Evolutionary conservation across 1,140 invertebrate species (phyloP).

Genomic region (Caenorhabditis remanei): DNA sequence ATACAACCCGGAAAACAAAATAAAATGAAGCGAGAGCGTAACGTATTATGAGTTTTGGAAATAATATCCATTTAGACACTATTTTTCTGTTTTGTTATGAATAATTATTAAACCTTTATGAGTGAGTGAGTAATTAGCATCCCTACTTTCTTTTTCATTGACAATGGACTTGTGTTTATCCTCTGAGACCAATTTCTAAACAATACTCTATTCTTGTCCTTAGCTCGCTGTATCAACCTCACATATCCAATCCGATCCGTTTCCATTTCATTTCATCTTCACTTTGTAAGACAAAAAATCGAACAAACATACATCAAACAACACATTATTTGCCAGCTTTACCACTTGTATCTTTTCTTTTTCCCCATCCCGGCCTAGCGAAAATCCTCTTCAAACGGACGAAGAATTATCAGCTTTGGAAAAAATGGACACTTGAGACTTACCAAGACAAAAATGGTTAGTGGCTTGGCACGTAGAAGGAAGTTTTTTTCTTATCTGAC

Average conservation of each 20-base stretch:
- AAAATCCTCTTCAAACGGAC: constrained; percentile 32
- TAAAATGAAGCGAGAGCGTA: too few relatives aligned
- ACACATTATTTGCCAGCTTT: constrained; percentile 44
- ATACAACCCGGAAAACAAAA: too few relatives aligned
- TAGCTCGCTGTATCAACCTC: background rate
- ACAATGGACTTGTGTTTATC: too few relatives aligned
- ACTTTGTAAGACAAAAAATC: constrained; percentile 13
- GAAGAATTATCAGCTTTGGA: constrained; percentile 22
- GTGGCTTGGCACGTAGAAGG: background rate
- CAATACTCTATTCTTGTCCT: background rate
- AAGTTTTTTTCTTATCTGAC: background rate
- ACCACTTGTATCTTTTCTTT: constrained; percentile 37
- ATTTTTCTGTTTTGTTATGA: too few relatives aligned
- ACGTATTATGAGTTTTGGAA: too few relatives aligned
- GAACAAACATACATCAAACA: constrained; percentile 28
- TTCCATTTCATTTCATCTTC: background rate
- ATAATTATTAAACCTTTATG: too few relatives aligned
- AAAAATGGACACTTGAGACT: constrained; percentile 8
- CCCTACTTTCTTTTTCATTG: too few relatives aligned
- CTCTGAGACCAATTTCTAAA: too few relatives aligned
- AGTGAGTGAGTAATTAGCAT: too few relatives aligned
- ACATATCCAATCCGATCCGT: background rate
- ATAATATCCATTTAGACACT: too few relatives aligned
- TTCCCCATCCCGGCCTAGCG: background rate
- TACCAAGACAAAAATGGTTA: background rate